phyloP scores from a whole-genome alignment of 2,888 invertebrate genomes.

The Chrysomela aeneicollis region DNA sequence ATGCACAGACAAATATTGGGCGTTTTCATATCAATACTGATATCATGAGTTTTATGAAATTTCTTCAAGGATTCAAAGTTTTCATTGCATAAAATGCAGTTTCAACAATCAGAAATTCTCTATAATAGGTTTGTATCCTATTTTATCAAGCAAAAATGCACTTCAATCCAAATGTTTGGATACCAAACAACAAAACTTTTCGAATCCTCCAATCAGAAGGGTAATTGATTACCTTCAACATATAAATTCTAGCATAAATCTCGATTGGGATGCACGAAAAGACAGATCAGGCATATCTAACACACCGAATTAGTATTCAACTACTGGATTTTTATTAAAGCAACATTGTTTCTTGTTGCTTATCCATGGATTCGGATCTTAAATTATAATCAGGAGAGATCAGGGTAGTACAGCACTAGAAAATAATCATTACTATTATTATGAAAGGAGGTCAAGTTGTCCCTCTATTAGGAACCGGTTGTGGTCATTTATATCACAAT shows the following conservation, averaged over 20 bases:
- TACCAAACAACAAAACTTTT: not conserved
- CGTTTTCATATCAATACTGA: no score
- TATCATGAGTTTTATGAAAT: no score
- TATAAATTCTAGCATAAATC: slow-evolving; percentile 19
- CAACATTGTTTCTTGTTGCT: not conserved
- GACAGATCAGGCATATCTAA: slow-evolving; percentile 8
- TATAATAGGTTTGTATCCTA: no score
- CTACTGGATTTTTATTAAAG: slow-evolving; percentile 5
- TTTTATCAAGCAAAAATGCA: no score
- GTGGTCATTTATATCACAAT: slow-evolving; percentile 60
- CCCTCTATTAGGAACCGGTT: slow-evolving; percentile 58
- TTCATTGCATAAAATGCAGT: no score
- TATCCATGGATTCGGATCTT: slow-evolving; percentile 3
- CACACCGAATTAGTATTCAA: slow-evolving; percentile 9
- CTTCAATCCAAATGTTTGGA: no score
- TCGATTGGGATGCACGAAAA: slow-evolving; percentile 14
- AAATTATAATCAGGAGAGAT: slow-evolving; percentile 50
- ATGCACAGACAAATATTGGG: not conserved
- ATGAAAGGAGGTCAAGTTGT: slow-evolving; percentile 55
- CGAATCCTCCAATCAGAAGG: not conserved
- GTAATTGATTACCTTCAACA: slow-evolving; percentile 4
- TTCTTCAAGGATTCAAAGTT: no score
- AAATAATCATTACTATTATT: slow-evolving; percentile 43
- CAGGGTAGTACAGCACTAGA: slow-evolving; percentile 53
- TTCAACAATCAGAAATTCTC: no score